phyloP scores from a whole-genome alignment of 2,888 invertebrate genomes.

The Disparrhopalites patrizii region DNA sequence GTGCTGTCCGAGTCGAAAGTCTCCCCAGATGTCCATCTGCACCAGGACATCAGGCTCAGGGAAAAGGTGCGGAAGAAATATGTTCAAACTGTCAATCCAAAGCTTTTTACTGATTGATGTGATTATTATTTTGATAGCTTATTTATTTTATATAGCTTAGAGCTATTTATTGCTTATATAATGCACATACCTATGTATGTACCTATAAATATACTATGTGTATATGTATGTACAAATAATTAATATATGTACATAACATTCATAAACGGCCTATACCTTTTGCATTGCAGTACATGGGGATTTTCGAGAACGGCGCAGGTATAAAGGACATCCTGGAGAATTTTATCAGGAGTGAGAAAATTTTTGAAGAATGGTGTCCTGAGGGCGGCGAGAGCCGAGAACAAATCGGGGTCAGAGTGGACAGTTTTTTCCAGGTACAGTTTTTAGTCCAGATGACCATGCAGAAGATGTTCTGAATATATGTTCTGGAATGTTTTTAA shows the following conservation, averaged over 20 bases:
- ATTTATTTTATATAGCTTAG: too few relatives aligned
- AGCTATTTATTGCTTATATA: too few relatives aligned
- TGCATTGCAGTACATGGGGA: not conserved
- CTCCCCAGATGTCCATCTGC: not conserved
- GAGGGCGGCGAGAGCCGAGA: not conserved
- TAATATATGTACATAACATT: too few relatives aligned
- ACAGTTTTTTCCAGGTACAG: constrained; percentile 9
- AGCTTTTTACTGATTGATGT: too few relatives aligned
- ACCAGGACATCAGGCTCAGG: not conserved
- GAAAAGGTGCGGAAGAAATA: constrained; percentile 6
- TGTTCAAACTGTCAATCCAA: too few relatives aligned
- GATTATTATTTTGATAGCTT: too few relatives aligned
- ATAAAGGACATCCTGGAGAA: not conserved
- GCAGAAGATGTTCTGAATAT: too few relatives aligned
- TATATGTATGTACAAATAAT: not conserved
- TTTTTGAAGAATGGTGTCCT: not conserved
- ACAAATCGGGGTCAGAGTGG: not conserved
- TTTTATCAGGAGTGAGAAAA: not conserved
- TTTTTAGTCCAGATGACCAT: not conserved
- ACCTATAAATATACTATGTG: not conserved
- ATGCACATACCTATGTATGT: not conserved
- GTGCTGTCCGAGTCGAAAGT: constrained; percentile 5
- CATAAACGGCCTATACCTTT: too few relatives aligned
- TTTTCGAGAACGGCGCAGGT: not conserved
- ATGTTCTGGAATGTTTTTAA: too few relatives aligned